Conservation (phyloP, 2,888 invertebrate species). For the Eristalinus aeneus region DNA sequence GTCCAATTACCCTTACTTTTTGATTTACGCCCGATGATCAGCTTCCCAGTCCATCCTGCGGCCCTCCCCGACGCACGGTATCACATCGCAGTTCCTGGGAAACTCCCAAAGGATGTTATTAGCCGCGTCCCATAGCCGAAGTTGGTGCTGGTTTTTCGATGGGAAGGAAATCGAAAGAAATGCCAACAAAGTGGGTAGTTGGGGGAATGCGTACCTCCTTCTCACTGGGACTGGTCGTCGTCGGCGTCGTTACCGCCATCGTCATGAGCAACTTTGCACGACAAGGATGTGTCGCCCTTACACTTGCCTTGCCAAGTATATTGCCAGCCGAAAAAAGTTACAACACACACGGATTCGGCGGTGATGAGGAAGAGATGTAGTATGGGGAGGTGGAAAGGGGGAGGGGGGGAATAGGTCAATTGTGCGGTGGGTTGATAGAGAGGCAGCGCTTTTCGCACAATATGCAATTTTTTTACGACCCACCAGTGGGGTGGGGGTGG, state of each 20-base stretch:
- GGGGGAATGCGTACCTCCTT: background rate
- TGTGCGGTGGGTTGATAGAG: background rate
- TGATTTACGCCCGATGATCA: constrained; percentile 57
- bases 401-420: constrained; percentile 27
- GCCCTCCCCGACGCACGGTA: background rate
- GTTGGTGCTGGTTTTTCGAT: background rate
- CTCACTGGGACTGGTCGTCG: background rate
- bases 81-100: constrained; percentile 2
- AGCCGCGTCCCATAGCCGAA: constrained; percentile 36
- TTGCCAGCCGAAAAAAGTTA: constrained; percentile 12
- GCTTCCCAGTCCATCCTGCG: background rate
- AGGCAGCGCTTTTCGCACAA: constrained; percentile 37
- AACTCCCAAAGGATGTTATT: constrained; percentile 63
- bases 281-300: background rate
- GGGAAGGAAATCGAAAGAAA: constrained; percentile 34
- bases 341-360: constrained; percentile 7
- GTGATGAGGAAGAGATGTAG: no score
- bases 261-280: background rate
- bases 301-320: constrained; percentile 5
- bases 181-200: background rate
- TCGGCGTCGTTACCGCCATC: background rate
- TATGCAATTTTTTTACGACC: constrained; percentile 30
- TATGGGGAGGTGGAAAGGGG: background rate
- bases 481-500: background rate
- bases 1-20: constrained; percentile 51